Conservation (phyloP, 1,140 invertebrate genomes). For the Acromyrmex heyeri region DNA sequence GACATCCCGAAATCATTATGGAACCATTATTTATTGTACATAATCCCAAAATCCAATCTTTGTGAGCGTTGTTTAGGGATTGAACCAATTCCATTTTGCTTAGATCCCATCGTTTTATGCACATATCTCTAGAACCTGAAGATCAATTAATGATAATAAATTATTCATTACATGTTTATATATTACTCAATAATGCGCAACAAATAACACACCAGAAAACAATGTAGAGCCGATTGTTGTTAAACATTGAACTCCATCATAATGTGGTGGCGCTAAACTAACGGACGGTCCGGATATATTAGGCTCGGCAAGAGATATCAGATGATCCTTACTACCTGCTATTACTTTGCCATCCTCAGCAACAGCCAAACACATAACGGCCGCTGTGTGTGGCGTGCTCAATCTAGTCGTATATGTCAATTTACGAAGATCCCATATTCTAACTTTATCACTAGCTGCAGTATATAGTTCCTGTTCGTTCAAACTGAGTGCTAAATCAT, state of each 20-base stretch:
- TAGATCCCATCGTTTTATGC: constrained; percentile 96
- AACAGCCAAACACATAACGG: constrained; percentile 94
- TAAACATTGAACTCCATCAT: constrained; percentile 95
- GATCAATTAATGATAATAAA: background rate
- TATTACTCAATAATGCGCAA: background rate
- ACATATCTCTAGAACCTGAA: constrained; percentile 92
- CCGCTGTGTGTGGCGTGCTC: constrained; percentile 94
- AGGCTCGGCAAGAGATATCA: constrained; percentile 88
- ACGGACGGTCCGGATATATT: constrained; percentile 89
- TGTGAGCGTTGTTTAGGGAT: constrained; percentile 95
- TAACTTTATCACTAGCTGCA: constrained; percentile 92
- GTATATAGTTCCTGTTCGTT: constrained; percentile 90
- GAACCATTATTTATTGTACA: constrained; percentile 89
- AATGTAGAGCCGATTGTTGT: constrained; percentile 89
- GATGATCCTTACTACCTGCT: constrained; percentile 96
- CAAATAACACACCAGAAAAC: constrained; percentile 90
- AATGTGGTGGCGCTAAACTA: constrained; percentile 95
- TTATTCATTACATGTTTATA: no score
- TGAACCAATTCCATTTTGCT: constrained; percentile 89
- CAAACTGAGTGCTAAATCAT: constrained; percentile 89
- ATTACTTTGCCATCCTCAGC: constrained; percentile 90
- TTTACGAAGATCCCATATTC: constrained; percentile 95
- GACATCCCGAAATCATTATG: constrained; percentile 92
- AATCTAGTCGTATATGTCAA: constrained; percentile 92
- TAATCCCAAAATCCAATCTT: constrained; percentile 95